Conservation (phyloP, 2,888 invertebrate species). For the Drosophila dives region DNA sequence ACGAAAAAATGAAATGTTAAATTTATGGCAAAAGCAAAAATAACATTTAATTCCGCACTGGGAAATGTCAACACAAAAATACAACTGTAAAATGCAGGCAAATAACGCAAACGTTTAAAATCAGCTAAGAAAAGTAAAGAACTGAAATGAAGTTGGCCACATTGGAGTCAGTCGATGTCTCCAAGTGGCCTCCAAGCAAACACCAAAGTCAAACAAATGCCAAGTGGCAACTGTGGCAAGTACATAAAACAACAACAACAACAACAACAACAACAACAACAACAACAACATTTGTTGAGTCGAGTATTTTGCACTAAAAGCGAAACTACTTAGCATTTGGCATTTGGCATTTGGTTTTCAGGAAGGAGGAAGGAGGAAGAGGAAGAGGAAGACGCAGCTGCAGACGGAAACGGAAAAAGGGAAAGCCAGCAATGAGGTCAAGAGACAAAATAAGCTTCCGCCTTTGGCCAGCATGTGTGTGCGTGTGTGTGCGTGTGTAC, state of each 20-base stretch:
- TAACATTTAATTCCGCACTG: background rate
- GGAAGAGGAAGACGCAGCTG: slow-evolving; percentile 17
- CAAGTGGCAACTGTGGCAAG: slow-evolving; percentile 28
- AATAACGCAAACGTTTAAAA: background rate
- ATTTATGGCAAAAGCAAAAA: background rate
- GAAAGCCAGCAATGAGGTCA: slow-evolving; percentile 68
- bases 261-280: slow-evolving; percentile 16
- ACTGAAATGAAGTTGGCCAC: slow-evolving; percentile 11
- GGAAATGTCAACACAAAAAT: background rate
- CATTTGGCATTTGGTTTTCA: slow-evolving; percentile 35
- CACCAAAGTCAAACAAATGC: slow-evolving; percentile 60
- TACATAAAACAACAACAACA: slow-evolving; percentile 18
- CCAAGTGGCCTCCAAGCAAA: slow-evolving; percentile 45
- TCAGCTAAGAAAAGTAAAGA: background rate
- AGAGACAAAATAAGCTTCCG: slow-evolving; percentile 78
- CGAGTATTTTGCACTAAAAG: slow-evolving; percentile 75
- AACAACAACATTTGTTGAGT: slow-evolving; percentile 5
- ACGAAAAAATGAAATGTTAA: background rate
- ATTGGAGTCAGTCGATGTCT: slow-evolving; percentile 8
- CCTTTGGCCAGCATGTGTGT: slow-evolving; percentile 22
- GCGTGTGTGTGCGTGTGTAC: slow-evolving; percentile 3
- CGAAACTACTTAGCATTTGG: slow-evolving; percentile 78
- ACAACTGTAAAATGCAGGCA: background rate
- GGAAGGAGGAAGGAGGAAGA: slow-evolving; percentile 9
- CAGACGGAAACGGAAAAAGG: slow-evolving; percentile 21